Conservation (phyloP, 2,113 vertebrate species). For the Gymnobelideus leadbeateri region DNA sequence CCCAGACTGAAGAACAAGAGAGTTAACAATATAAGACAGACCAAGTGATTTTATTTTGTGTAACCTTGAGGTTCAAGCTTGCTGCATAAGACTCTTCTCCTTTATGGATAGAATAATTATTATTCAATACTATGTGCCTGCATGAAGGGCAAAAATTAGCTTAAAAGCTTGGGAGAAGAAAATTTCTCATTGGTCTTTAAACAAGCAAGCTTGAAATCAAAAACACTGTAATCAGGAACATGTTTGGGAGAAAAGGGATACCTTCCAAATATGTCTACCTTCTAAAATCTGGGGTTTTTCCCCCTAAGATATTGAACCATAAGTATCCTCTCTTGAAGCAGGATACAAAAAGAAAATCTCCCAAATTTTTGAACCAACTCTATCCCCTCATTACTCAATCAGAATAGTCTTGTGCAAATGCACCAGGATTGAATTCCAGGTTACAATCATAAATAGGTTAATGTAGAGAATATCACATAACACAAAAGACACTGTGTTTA, state of each 20-base stretch:
- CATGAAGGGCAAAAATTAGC: not conserved
- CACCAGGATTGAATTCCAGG: slow-evolving; percentile 10
- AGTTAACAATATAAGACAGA: not conserved
- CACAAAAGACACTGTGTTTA: slow-evolving; percentile 50
- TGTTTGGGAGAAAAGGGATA: not conserved
- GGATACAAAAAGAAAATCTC: not conserved
- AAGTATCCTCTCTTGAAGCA: not conserved
- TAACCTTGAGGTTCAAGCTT: not conserved
- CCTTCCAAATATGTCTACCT: not conserved
- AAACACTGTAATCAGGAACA: not conserved
- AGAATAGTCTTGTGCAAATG: not conserved
- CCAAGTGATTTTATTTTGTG: not conserved
- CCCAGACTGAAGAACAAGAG: not conserved
- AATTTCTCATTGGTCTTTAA: not conserved
- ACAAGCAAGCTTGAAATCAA: not conserved
- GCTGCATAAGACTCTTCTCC: not conserved
- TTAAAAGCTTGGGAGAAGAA: not conserved
- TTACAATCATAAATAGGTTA: not conserved
- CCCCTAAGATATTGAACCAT: not conserved
- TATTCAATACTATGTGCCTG: not conserved
- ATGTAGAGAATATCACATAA: not conserved
- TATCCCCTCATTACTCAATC: not conserved
- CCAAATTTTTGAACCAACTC: not conserved
- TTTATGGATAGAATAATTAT: not conserved
- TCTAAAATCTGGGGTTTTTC: not conserved